These are phyloP conservation scores for Deroplatys truncata DNA, from an alignment of 2,888 invertebrate genomes.

Conservation along the genomic window DNA sequence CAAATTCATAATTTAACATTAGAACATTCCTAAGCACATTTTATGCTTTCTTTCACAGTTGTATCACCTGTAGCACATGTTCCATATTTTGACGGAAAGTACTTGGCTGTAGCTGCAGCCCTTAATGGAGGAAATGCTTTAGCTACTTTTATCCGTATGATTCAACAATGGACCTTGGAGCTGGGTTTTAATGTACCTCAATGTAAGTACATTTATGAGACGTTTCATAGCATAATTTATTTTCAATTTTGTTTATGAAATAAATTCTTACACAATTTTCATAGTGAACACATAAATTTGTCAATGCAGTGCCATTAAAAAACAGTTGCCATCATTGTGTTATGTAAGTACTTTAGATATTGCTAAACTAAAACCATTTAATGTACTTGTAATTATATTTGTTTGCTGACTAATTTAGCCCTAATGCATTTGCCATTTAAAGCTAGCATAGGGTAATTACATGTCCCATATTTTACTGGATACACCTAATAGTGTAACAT, in stretches of 20 bases:
- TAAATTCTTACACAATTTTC: background rate
- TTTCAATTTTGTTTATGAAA: background rate
- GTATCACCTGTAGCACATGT: slow-evolving; percentile 57
- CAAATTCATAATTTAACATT: too few species aligned
- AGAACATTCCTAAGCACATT: background rate
- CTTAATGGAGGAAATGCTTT: slow-evolving; percentile 79
- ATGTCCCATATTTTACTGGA: too few species aligned
- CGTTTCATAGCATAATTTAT: background rate
- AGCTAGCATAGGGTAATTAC: too few species aligned
- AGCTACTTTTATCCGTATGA: slow-evolving; percentile 73
- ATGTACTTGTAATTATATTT: too few species aligned
- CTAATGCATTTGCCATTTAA: too few species aligned
- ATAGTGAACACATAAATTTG: background rate
- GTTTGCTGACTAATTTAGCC: too few species aligned
- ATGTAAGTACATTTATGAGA: slow-evolving; percentile 46
- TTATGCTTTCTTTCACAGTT: background rate
- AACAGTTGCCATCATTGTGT: too few species aligned
- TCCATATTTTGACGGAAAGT: slow-evolving; percentile 71
- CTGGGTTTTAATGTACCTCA: slow-evolving; percentile 72
- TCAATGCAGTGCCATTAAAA: too few species aligned
- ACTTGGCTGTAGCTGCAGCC: slow-evolving; percentile 80
- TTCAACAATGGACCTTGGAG: slow-evolving; percentile 75
- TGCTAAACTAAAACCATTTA: too few species aligned
- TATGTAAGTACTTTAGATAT: too few species aligned
- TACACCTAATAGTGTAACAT: too few species aligned